Evolutionary conservation across 2,888 invertebrate species (phyloP), one percentile per base, ranked within the genome.

Genomic region (Limnephilus auricula): DNA sequence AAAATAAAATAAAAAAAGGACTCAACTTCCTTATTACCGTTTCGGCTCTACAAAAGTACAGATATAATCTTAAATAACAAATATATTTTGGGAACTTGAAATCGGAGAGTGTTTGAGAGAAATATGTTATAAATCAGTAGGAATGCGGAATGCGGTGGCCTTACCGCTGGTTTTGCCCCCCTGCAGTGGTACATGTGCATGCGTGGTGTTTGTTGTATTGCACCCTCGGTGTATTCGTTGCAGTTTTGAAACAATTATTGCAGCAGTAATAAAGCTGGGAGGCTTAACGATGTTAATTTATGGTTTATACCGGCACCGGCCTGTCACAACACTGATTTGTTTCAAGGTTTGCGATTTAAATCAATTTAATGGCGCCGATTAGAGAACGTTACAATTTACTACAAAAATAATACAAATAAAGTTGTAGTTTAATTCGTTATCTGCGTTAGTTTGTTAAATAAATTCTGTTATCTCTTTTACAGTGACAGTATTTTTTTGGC

Each of bases 181-280:
- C 65, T 25, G 65, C 82, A 82, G 82, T 37, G 10, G 31, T 65
- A 31, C 40, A 86, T 50, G 65, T 65, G 65, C 50, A 13, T 45
- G 85, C 40, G 30, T 85, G 25, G 32, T 30, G 45, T 40, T 30
- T 45, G 15, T 80, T 84, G 25, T 37, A n/a, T 84, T n/a, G 25
- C 84, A n/a, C 37, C 84, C 84, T 25, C 40, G 65, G 65, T 25
- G 37, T n/a, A 40, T 40, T 85, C 25, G 40, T 25, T 85, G 85
- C 85, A 85, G 37, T 85, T 85, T 40, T 37, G 37, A 40, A 85
- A 85, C 30, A 85, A 85, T 85, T 40, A 85, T 85, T 85, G 40
- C 85, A 85, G 40, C n/a, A 37, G 85, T 25, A 45, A 85, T 85
- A 85, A 45, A 85, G 40, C 40, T 40, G 45, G 85, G 85, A 40